These are phyloP conservation scores for Limulus polyphemus DNA, from an alignment of 2,888 invertebrate genomes.

Conservation along the genomic window DNA sequence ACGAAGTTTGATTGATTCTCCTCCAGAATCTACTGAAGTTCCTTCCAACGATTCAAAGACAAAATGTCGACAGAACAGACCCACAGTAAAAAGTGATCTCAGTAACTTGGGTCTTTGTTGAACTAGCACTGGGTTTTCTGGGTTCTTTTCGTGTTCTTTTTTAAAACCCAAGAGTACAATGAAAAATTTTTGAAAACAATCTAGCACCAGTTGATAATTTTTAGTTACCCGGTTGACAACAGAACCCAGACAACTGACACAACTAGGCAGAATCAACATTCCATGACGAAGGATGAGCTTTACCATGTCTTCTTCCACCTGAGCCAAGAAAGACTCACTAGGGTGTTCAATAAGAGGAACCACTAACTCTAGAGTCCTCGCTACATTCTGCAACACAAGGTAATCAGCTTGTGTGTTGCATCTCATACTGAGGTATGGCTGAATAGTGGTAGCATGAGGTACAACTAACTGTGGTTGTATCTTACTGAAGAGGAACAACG, in stretches of 20 bases:
- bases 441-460: slow-evolving; percentile 84
- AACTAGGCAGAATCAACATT: slow-evolving; percentile 46
- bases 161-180: slow-evolving; percentile 46
- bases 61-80: slow-evolving; percentile 82
- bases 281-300: slow-evolving; percentile 65
- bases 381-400: slow-evolving; percentile 73
- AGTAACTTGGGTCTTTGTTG: slow-evolving; percentile 54
- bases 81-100: slow-evolving; percentile 85
- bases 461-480: slow-evolving; percentile 89
- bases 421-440: slow-evolving; percentile 61
- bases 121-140: slow-evolving; percentile 41
- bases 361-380: slow-evolving; percentile 75
- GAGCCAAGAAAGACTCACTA: slow-evolving; percentile 86
- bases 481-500: slow-evolving; percentile 88
- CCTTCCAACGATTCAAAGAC: slow-evolving; percentile 50
- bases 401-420: slow-evolving; percentile 61
- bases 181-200: slow-evolving; percentile 83
- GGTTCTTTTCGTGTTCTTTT: slow-evolving; percentile 36
- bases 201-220: slow-evolving; percentile 85
- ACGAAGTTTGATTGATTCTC: slow-evolving; percentile 43
- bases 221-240: slow-evolving; percentile 91
- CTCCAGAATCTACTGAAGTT: slow-evolving; percentile 32
- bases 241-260: slow-evolving; percentile 87
- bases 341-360: slow-evolving; percentile 98
- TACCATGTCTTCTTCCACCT: slow-evolving; percentile 90